These are phyloP conservation scores for Caenorhabditis virilis DNA, from an alignment of 2,888 invertebrate genomes.

Conservation along the genomic window DNA sequence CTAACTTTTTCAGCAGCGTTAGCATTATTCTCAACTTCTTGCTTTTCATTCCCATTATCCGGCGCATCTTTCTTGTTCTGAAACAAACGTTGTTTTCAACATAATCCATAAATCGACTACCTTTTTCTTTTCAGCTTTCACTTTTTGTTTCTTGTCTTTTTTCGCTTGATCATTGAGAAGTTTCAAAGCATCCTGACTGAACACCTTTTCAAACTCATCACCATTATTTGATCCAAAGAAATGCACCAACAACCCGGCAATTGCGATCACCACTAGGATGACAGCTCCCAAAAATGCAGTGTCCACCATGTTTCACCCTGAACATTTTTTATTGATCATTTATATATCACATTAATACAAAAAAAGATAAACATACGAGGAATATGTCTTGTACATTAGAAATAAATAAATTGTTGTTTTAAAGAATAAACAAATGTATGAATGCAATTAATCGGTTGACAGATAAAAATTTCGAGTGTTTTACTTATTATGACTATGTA, in stretches of 20 bases:
- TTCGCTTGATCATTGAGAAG: constrained; percentile 13
- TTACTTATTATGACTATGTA: too few species aligned
- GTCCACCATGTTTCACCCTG: constrained; percentile 8
- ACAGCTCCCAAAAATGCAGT: constrained; percentile 3
- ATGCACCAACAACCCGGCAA: constrained; percentile 4
- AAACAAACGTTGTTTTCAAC: neutral
- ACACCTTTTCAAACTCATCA: constrained; percentile 18
- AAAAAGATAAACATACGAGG: too few species aligned
- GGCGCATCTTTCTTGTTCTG: neutral
- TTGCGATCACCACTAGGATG: neutral
- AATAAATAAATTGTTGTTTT: too few species aligned
- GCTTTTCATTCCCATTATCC: neutral
- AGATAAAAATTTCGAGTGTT: too few species aligned
- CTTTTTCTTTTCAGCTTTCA: constrained; percentile 4
- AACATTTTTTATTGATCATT: neutral
- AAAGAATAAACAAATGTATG: too few species aligned
- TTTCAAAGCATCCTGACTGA: constrained; percentile 7
- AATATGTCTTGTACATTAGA: too few species aligned
- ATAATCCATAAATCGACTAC: neutral
- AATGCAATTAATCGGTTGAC: too few species aligned
- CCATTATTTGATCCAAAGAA: constrained; percentile 9
- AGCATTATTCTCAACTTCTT: neutral
- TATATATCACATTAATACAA: too few species aligned
- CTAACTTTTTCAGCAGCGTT: neutral
- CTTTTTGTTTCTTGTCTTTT: constrained; percentile 4